phyloP scores from a whole-genome alignment of 92 coral and sea anemone genomes.

The Porites evermanni region DNA sequence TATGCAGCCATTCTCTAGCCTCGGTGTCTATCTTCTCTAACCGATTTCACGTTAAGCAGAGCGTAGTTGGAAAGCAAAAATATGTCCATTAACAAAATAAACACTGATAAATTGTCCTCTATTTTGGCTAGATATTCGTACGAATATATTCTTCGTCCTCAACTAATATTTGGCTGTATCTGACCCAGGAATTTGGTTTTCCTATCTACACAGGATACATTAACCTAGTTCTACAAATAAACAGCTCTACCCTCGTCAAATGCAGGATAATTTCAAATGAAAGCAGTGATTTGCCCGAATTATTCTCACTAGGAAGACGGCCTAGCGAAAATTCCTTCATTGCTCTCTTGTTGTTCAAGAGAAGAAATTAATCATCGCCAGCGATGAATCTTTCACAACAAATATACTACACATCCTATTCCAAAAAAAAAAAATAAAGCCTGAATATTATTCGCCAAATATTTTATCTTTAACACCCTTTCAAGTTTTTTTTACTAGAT shows the following conservation, averaged over 20 bases:
- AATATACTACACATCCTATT: neutral
- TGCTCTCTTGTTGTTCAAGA: neutral
- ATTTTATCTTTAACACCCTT: neutral
- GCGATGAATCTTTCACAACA: constrained; percentile 25
- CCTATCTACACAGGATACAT: neutral
- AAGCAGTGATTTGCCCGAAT: neutral
- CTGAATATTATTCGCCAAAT: neutral
- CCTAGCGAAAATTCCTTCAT: neutral
- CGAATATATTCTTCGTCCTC: neutral
- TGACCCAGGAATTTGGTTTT: neutral
- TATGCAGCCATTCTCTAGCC: too few relatives aligned
- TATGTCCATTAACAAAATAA: constrained; percentile 11
- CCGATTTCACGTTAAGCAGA: neutral
- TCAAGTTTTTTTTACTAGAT: too few relatives aligned
- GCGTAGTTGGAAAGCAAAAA: neutral
- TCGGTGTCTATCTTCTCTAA: neutral
- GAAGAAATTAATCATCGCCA: constrained; percentile 12
- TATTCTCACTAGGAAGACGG: neutral
- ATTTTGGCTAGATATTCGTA: neutral
- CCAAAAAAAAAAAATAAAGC: neutral
- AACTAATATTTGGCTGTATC: neutral
- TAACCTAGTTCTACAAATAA: neutral
- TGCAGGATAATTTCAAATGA: neutral
- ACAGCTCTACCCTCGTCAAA: neutral
- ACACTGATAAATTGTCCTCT: neutral